Base-by-base conservation (phyloP, 2,113 vertebrate species). In the Nyctibius bracteatus region DNA sequence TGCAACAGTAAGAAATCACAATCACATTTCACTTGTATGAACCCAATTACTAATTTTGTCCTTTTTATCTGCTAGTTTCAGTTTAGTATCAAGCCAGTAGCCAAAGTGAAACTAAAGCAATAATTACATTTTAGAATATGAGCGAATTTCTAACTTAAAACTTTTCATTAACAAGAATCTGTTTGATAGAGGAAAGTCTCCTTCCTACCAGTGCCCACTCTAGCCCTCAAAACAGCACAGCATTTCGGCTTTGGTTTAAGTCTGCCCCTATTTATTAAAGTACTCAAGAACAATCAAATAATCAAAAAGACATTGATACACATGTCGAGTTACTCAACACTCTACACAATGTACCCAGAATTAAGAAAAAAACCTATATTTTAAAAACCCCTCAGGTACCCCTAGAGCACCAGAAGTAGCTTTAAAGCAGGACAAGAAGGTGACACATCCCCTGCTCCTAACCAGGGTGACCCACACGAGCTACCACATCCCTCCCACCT, bases 301-400 rank as follows among this genome's bases (percentile, higher is more conserved):
- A 46, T 1, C 6, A 61, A 61, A 44, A 21, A 41, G 13, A 39
- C 1, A 0, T 8, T 39, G 46, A 28, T 3, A 25, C 8, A 41
- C 4, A 7, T 0, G 1, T 5, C 22, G 6, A 73, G 19, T 54
- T 44, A 58, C 11, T 33, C 6, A 55, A 8, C 1, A 27, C 2
- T 28, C 4, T 14, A 57, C 3, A 23, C 0, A 2, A 10, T 0
- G 3, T 5, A 65, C 5, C 6, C 14, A 65, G 21, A 81, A 73
- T 4, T 23, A 16, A 44, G 27, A 12, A 54, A 24, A 31, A n/a
- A 17, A 1, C 2, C 17, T 5, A 24, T 8, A 9, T 49, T 24
- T 49, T 37, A 78, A 39, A 14, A 3, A 1, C 10, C 8, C 31
- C 17, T 14, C 8, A 21, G 20, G 9, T 66, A 49, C 7, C 11